A percentile compares a stretch with the other conserved stretches of the same genome.
Conservation (phyloP, 2,113 vertebrate genomes). For the Zosterops lateralis region DNA sequence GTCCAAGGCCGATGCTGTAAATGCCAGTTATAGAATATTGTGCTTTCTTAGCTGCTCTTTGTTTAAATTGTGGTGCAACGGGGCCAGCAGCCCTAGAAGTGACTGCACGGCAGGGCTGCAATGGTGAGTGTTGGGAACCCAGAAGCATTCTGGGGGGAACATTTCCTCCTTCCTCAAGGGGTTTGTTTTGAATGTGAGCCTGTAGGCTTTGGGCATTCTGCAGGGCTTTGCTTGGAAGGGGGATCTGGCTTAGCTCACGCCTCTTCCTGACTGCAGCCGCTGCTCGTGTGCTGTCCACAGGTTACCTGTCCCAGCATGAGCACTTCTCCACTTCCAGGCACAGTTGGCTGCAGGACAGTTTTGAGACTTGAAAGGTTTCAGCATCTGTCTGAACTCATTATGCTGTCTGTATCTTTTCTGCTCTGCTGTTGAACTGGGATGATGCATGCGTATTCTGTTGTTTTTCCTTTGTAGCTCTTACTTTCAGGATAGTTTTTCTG, state of each 20-base stretch:
- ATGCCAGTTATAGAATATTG: constrained; percentile 79
- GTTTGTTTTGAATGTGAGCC: neutral
- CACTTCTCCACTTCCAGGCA: neutral
- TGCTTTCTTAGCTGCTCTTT: constrained; percentile 70
- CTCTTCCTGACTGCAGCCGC: neutral
- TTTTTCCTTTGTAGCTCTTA: neutral
- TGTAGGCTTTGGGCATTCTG: neutral
- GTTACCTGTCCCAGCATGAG: neutral
- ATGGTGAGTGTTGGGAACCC: constrained; percentile 4
- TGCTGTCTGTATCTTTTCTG: neutral
- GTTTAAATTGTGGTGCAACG: constrained; percentile 73
- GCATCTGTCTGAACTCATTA: neutral
- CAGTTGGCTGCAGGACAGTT: neutral
- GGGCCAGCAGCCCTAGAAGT: constrained; percentile 54
- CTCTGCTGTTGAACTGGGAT: neutral
- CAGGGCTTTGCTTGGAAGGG: neutral
- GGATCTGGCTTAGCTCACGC: accelerated
- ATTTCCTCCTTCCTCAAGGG: neutral
- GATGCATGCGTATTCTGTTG: neutral
- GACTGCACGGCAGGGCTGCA: neutral
- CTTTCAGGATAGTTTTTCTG: neutral
- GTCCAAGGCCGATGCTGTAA: constrained; percentile 90
- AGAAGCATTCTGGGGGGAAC: neutral
- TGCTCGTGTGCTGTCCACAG: neutral
- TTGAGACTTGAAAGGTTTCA: neutral